Conservation (phyloP, 2,113 vertebrate genomes). For the Platysternon megacephalum region DNA sequence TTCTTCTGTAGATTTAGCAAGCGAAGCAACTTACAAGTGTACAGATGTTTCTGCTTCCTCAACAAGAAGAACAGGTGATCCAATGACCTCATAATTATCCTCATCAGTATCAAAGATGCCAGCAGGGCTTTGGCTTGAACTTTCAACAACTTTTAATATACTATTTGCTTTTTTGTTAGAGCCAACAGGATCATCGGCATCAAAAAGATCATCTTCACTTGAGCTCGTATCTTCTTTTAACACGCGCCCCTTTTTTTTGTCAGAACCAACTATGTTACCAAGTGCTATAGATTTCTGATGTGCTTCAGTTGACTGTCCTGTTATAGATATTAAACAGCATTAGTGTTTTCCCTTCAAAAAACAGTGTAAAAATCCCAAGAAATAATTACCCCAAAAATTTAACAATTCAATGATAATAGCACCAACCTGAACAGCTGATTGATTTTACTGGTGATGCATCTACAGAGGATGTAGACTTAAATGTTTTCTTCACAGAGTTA, state of each 20-base stretch:
- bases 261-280: rapidly evolving
- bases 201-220: background rate
- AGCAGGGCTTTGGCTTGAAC: rapidly evolving
- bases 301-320: slow-evolving; percentile 36
- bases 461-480: background rate
- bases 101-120: background rate
- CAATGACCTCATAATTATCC: slow-evolving; percentile 1
- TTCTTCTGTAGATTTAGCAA: background rate
- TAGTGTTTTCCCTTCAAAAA: slow-evolving; percentile 12
- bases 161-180: background rate
- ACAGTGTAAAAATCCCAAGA: background rate
- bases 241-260: background rate
- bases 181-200: background rate
- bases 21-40: slow-evolving; percentile 34
- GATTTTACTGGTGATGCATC: background rate
- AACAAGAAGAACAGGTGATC: slow-evolving; percentile 37
- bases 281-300: background rate
- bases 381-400: background rate
- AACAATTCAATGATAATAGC: background rate
- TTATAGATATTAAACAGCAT: slow-evolving; percentile 26
- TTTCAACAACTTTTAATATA: background rate
- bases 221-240: background rate
- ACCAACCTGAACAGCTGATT: slow-evolving; percentile 70
- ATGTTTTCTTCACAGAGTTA: slow-evolving; percentile 18
- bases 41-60: background rate